Evolutionary conservation across 2,888 invertebrate species (phyloP).

Genomic region (Scaptomyza caliginosa): DNA sequence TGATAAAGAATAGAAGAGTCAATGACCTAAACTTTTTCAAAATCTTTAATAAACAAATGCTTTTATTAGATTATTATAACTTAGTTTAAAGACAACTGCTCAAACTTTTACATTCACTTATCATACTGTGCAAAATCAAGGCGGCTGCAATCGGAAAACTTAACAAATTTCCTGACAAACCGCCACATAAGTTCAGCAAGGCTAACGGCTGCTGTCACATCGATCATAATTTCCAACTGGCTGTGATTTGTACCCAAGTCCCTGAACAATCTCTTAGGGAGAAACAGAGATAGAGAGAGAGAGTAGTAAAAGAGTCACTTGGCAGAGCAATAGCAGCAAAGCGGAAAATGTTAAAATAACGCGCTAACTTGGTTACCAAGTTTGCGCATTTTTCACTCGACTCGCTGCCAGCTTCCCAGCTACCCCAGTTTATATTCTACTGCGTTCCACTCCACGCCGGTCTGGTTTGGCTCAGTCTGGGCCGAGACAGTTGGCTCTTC

Average conservation of each 20-base stretch:
- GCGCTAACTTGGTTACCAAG: conserved; percentile 81
- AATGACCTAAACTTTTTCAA: neutral
- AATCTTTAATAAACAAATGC: no score
- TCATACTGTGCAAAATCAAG: conserved; percentile 34
- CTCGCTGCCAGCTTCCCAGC: conserved; percentile 48
- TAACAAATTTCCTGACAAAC: conserved; percentile 76
- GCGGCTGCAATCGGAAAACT: conserved; percentile 65
- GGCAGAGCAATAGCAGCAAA: conserved; percentile 55
- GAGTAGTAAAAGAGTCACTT: conserved; percentile 33
- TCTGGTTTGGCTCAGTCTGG: conserved; percentile 6
- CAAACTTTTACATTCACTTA: conserved; percentile 34
- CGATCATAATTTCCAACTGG: conserved; percentile 75
- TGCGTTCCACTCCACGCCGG: conserved; percentile 6
- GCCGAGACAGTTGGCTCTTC: conserved; percentile 40
- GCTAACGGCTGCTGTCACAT: conserved; percentile 57
- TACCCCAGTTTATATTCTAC: neutral
- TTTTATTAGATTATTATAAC: no score
- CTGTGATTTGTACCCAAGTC: conserved; percentile 75
- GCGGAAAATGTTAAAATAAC: conserved; percentile 78
- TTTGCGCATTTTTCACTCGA: conserved; percentile 80
- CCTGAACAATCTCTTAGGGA: conserved; percentile 55
- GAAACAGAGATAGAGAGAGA: conserved; percentile 22
- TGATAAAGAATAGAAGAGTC: neutral
- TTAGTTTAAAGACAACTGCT: neutral
- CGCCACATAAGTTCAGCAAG: conserved; percentile 50